Evolutionary conservation across 2,113 vertebrate genomes (phyloP).

Genomic region (Crotalus horridus): DNA sequence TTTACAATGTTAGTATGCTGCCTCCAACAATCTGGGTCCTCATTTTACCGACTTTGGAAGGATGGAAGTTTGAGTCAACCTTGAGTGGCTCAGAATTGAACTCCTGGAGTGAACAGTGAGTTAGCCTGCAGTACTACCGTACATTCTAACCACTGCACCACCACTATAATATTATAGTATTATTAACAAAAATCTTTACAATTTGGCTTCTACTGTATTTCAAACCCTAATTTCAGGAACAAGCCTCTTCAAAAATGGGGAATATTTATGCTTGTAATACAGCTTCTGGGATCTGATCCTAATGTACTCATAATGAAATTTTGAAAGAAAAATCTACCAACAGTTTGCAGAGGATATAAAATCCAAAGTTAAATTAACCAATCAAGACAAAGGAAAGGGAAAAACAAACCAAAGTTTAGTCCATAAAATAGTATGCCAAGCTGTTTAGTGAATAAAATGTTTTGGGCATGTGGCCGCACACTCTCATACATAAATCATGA

Average conservation of each 20-base stretch:
- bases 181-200: neutral
- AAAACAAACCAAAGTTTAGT: neutral
- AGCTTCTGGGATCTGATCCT: neutral
- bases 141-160: no score
- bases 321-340: neutral
- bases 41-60: no score
- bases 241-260: neutral
- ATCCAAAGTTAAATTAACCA: neutral
- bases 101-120: no score
- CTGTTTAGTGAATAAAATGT: neutral
- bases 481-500: neutral
- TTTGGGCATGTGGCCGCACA: neutral
- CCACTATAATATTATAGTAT: neutral
- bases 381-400: neutral
- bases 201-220: neutral
- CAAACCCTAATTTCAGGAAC: neutral
- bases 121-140: no score
- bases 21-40: no score
- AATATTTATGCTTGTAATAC: neutral
- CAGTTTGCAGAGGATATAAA: neutral
- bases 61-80: no score
- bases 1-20: no score
- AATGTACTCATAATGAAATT: neutral
- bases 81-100: no score
- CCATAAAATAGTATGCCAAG: neutral